Evolutionary conservation across 2,797 vertebrate genomes (phyloP), one percentile per base, ranked within the genome.

Genomic region (Eptatretus atami): DNA sequence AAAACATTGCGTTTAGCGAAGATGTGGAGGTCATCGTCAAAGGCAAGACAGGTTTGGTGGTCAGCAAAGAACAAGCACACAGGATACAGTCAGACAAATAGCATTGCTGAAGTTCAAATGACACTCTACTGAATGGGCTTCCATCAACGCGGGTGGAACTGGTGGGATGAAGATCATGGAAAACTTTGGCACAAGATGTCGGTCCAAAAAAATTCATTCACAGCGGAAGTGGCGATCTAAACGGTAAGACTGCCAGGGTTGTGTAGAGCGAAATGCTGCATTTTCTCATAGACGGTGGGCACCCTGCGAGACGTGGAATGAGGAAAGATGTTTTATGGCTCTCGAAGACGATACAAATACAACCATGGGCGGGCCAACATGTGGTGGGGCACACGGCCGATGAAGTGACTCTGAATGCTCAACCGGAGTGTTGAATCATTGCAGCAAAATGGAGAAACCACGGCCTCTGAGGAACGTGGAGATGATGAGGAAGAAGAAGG

Each of bases 321-420:
- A 31, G 31, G 31, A 31, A 31, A 31, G 31, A 31, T 31, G 31
- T 31, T 31, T 31, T 31, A 31, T 6, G 31, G 31, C 31, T 6
- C 6, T 6, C 6, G 31, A 31, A 31, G 31, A 31, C 31, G 31
- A 31, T 3, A 31, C 31, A 3, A 31, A 3, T 3, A 3, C 55
- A 24, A 60, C 55, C 55, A 11, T 12, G 55, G 55, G 55, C 15
- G 55, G 55, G n/a, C n/a, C 31, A 31, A 31, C 31, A 31, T 31
- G 31, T 31, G 55, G 55, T 15, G 55, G 15, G 55, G 55, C 55
- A 60, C 10, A 24, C 15, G 55, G 55, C 55, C 55, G 9, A n/a
- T 9, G 9, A 11, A 60, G 55, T 12, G 55, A 92, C 75, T 93
- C 86, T 0, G 88, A 95, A 71, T 95, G 88, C 67, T 95, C 86